phyloP scores from a whole-genome alignment of 2,888 invertebrate species.

The Aphodius granarius region DNA sequence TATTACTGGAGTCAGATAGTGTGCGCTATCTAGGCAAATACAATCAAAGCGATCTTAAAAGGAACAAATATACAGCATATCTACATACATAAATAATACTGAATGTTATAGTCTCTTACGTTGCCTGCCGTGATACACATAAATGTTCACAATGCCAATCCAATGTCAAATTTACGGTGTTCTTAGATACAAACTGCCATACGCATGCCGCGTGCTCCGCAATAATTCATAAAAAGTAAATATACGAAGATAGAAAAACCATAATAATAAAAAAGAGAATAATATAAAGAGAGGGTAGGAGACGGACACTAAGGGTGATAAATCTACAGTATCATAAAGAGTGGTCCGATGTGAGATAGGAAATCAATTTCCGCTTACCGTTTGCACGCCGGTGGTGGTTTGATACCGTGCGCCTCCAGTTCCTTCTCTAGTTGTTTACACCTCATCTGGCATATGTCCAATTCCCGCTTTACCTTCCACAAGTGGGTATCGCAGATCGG shows the following conservation, averaged over 20 bases:
- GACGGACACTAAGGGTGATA: not conserved
- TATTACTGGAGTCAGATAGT: not conserved
- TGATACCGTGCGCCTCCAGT: conserved; percentile 80
- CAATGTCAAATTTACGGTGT: not conserved
- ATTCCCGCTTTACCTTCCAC: conserved; percentile 89
- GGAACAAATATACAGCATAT: not conserved
- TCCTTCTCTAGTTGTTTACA: conserved; percentile 86
- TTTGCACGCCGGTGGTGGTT: conserved; percentile 74
- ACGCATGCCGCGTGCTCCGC: conserved; percentile 9
- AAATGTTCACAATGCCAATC: not conserved
- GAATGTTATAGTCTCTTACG: not conserved
- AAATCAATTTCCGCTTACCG: conserved; percentile 52
- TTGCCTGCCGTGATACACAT: not conserved
- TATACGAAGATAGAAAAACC: not conserved
- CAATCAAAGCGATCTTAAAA: not conserved
- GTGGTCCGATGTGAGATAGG: not conserved
- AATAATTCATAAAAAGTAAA: not conserved
- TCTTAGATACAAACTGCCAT: conserved; percentile 1
- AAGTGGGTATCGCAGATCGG: conserved; percentile 80
- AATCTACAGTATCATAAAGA: not conserved
- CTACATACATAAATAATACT: too few relatives aligned
- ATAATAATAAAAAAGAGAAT: not conserved
- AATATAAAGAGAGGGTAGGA: not conserved
- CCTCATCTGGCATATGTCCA: conserved; percentile 82
- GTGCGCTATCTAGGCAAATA: not conserved